Evolutionary conservation across 2,113 vertebrate species (phyloP).

Genomic region (Camarhynchus parvulus): DNA sequence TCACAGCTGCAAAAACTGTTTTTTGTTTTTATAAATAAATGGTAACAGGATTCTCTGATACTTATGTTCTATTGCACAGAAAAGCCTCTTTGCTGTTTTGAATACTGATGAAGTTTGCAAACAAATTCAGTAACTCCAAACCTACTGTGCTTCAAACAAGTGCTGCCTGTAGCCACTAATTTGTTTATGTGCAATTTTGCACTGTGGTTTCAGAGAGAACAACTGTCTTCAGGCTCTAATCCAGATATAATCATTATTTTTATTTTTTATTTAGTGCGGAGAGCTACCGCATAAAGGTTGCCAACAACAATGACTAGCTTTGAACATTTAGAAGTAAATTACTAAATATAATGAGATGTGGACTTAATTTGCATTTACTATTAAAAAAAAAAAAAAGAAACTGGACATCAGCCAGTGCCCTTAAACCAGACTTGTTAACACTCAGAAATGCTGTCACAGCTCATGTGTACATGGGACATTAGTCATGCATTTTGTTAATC

Average conservation of each 20-base stretch:
- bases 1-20: not conserved
- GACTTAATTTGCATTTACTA: conserved; percentile 65
- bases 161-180: not conserved
- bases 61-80: not conserved
- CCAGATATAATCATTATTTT: not conserved
- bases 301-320: conserved; percentile 34
- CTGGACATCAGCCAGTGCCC: conserved; percentile 77
- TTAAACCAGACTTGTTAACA: conserved; percentile 80
- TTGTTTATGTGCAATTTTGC: not conserved
- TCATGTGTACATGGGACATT: conserved; percentile 78
- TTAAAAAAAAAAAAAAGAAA: conserved; percentile 10
- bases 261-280: conserved; percentile 21
- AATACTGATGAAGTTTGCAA: not conserved
- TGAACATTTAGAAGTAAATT: conserved; percentile 59
- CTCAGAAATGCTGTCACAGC: conserved; percentile 74
- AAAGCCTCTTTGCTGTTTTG: not conserved
- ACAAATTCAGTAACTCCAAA: not conserved
- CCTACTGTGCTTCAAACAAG: not conserved
- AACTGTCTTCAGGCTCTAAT: conserved; percentile 2
- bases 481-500: conserved; percentile 83
- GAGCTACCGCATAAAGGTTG: conserved; percentile 12
- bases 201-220: not conserved
- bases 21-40: not conserved
- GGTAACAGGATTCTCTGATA: not conserved
- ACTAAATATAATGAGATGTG: conserved; percentile 61